These are phyloP conservation scores for Mactra quadrangularis DNA, from an alignment of 1,140 invertebrate species.

Conservation along the genomic window DNA sequence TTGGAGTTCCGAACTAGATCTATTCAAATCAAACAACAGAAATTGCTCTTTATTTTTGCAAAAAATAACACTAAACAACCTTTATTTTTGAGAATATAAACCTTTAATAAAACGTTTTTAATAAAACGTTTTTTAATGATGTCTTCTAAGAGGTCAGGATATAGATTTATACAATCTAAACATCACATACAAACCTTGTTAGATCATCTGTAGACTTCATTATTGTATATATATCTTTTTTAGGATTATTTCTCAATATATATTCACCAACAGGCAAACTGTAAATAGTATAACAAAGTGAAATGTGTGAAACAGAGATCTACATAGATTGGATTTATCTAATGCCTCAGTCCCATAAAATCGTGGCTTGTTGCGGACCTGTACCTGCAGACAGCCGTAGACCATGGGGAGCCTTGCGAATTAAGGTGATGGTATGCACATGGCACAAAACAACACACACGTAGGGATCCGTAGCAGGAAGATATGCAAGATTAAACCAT, in stretches of 20 bases:
- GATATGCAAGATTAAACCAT: too few relatives aligned
- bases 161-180: neutral
- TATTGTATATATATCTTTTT: constrained; percentile 11
- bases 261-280: constrained; percentile 45
- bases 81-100: neutral
- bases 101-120: neutral
- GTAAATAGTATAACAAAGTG: neutral
- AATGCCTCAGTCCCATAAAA: too few relatives aligned
- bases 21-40: neutral
- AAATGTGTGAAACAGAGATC: too few relatives aligned
- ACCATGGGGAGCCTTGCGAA: too few relatives aligned
- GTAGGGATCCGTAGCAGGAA: too few relatives aligned
- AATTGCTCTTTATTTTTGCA: neutral
- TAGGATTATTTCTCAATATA: constrained; percentile 35
- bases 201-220: constrained; percentile 22
- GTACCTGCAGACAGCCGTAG: too few relatives aligned
- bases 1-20: too few relatives aligned
- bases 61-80: neutral
- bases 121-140: neutral
- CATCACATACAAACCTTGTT: constrained; percentile 3
- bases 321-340: too few relatives aligned
- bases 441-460: too few relatives aligned
- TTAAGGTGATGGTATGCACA: too few relatives aligned
- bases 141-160: neutral
- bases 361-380: too few relatives aligned